Conservation (phyloP, 2,888 invertebrate genomes). For the Allolobophora icterica region DNA sequence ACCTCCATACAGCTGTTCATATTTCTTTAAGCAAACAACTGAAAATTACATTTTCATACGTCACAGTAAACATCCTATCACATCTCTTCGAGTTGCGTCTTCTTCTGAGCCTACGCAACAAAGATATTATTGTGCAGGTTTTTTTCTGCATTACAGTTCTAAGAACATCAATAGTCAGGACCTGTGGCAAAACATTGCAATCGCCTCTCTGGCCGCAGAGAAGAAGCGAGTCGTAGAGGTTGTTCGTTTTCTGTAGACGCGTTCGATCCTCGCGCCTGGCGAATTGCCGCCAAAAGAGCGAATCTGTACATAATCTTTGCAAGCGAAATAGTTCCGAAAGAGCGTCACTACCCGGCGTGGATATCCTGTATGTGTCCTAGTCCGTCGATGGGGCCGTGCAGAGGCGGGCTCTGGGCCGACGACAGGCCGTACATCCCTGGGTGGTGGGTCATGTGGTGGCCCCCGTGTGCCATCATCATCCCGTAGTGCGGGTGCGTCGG, state of each 20-base stretch:
- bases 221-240: background rate
- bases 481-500: slow-evolving; percentile 67
- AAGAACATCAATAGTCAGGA: background rate
- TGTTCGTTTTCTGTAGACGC: background rate
- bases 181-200: background rate
- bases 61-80: background rate
- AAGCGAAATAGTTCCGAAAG: background rate
- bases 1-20: too few species aligned
- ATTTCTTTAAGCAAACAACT: background rate
- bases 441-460: slow-evolving; percentile 64
- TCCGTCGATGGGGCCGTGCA: slow-evolving; percentile 57
- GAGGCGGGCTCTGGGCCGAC: slow-evolving; percentile 63
- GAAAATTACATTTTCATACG: too few species aligned
- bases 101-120: background rate
- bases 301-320: slow-evolving; percentile 4
- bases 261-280: background rate
- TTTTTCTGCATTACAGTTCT: background rate
- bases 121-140: background rate
- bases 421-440: slow-evolving; percentile 59
- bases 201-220: background rate
- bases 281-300: background rate
- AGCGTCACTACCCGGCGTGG: slow-evolving; percentile 54
- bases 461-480: slow-evolving; percentile 61
- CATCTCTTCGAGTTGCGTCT: too few species aligned
- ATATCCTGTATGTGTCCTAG: slow-evolving; percentile 65